Evolutionary conservation across 2,888 invertebrate genomes (phyloP).

Genomic region (Drosophila differens): DNA sequence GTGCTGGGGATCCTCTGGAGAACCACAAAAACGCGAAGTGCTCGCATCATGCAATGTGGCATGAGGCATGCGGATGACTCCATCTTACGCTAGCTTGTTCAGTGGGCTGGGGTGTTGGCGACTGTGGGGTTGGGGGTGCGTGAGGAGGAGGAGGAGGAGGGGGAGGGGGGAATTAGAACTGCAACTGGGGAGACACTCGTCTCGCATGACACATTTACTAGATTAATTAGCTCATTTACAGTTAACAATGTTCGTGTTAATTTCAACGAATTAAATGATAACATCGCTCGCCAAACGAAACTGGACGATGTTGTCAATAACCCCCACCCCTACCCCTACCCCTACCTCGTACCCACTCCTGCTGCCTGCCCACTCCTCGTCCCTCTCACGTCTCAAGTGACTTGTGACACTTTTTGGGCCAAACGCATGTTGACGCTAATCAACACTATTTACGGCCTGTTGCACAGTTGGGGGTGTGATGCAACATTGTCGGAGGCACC

Average conservation of each 20-base stretch:
- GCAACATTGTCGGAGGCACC: conserved; percentile 18
- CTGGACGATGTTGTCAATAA: conserved; percentile 24
- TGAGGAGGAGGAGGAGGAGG: too few relatives aligned
- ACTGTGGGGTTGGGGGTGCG: background rate
- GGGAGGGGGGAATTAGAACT: background rate
- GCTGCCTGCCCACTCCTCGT: background rate
- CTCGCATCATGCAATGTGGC: conserved; percentile 51
- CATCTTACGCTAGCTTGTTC: background rate
- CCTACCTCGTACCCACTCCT: background rate
- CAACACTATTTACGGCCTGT: conserved; percentile 65
- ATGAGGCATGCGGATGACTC: conserved; percentile 9
- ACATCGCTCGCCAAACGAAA: conserved; percentile 64
- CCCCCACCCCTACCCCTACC: background rate
- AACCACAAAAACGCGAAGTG: conserved; percentile 73
- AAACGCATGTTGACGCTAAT: conserved; percentile 77
- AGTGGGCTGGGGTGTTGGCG: background rate
- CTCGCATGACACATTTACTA: conserved; percentile 67
- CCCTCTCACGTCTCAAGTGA: conserved; percentile 33
- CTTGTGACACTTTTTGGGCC: conserved; percentile 48
- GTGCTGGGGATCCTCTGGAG: conserved; percentile 72
- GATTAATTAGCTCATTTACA: conserved; percentile 85
- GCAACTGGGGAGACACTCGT: conserved; percentile 31
- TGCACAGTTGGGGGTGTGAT: conserved; percentile 48
- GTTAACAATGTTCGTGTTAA: conserved; percentile 85
- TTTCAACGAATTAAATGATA: conserved; percentile 85